Evolutionary conservation across 2,113 vertebrate genomes (phyloP), one percentile per base, ranked within the genome.

Genomic region (Anarhynchus alexandrinus): DNA sequence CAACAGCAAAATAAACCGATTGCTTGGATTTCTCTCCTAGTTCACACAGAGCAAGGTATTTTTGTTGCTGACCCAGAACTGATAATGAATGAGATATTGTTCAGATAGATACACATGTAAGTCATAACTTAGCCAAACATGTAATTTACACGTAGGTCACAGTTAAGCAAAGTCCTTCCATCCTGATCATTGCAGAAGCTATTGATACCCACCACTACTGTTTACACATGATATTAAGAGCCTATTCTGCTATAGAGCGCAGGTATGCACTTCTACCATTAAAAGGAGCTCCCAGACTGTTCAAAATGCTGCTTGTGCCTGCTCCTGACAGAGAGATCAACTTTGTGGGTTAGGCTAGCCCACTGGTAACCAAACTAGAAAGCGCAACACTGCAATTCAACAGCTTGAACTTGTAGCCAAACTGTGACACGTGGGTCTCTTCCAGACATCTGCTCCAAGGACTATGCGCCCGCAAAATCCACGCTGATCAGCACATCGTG

Each of bases 401-500:
- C 38, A 51, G 43, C 65, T 66, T 76, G 15, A 85, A 52, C 40
- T 45, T 6, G 1, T 7, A 58, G 43, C 47, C 84, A 59, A 3
- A 73, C 10, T n/a, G 64, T 32, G 52, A 72, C 29, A 55, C 27
- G 2, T 4, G 59, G 40, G 58, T 62, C 77, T 69, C 21, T 19
- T 59, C 51, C 47, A 82, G 38, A 62, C 80, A 74, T 29, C 58
- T 19, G 22, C 64, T 84, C 64, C 0, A 0, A 86, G 78, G 26
- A 65, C 22, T 3, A 5, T 2, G 47, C 4, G 18, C 36, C 65
- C 65, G 66, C 65, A 82, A 87, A 87, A 34, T 22, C 61, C 62
- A 40, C 0, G 2, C 47, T 11, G 29, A 55, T 10, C 69, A 16
- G 59, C 2, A 4, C 72, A 38, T 18, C 3, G 1, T 1, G 7